Percentiles rank a stretch among this genome's conserved stretches.
Conservation (phyloP, 2,888 invertebrate species). For the Meloe dianella region DNA sequence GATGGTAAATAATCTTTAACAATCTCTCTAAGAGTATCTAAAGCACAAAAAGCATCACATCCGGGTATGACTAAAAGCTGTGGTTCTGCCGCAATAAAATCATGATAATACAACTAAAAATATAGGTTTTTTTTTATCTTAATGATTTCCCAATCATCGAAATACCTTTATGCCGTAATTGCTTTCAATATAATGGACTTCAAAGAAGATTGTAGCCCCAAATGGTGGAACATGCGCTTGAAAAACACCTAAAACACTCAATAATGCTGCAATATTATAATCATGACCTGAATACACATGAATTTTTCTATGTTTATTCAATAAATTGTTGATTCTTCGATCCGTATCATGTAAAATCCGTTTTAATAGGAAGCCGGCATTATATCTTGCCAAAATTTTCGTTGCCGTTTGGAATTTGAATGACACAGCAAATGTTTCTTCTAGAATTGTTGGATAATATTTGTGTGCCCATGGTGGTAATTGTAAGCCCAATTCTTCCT, state of each 20-base stretch:
- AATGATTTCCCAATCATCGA: background rate
- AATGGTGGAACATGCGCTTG: slow-evolving; percentile 49
- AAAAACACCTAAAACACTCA: slow-evolving; percentile 43
- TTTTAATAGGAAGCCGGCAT: slow-evolving; percentile 46
- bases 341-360: slow-evolving; percentile 49
- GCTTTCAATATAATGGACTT: slow-evolving; percentile 44
- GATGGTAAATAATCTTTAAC: slow-evolving; percentile 20
- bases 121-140: background rate
- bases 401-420: slow-evolving; percentile 54
- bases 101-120: slow-evolving; percentile 26
- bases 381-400: slow-evolving; percentile 34
- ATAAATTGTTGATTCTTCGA: slow-evolving; percentile 40
- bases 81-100: slow-evolving; percentile 14
- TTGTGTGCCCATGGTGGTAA: slow-evolving; percentile 58
- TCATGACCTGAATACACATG: slow-evolving; percentile 54
- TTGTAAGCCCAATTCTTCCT: slow-evolving; percentile 51
- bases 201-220: slow-evolving; percentile 48
- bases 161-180: slow-evolving; percentile 38
- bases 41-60: slow-evolving; percentile 20
- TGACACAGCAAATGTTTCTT: slow-evolving; percentile 49
- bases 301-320: slow-evolving; percentile 44
- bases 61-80: slow-evolving; percentile 18
- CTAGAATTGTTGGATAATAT: slow-evolving; percentile 53
- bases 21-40: slow-evolving; percentile 15
- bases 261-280: slow-evolving; percentile 48